These are phyloP conservation scores for Toxotes chatareus DNA, from an alignment of 2,113 vertebrate genomes.

Conservation along the genomic window DNA sequence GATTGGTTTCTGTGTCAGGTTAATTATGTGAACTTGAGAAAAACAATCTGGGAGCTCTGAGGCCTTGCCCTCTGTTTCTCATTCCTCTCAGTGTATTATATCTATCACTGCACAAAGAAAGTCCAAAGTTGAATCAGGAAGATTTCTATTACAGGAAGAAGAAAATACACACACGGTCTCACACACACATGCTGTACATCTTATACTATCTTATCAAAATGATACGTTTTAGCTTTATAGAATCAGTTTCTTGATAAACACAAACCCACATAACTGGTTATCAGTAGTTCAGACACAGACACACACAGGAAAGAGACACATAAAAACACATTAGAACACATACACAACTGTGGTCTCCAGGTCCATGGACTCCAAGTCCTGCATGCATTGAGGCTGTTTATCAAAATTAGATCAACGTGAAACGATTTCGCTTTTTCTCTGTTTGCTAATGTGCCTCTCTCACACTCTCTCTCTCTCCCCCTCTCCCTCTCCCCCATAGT, in stretches of 20 bases:
- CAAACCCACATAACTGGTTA: slow-evolving; percentile 21
- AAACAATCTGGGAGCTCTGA: background rate
- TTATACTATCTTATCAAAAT: slow-evolving; percentile 39
- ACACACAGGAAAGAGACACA: background rate
- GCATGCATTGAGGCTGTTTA: slow-evolving; percentile 56
- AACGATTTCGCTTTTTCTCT: slow-evolving; percentile 52
- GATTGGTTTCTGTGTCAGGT: slow-evolving; percentile 11
- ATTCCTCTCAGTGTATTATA: background rate
- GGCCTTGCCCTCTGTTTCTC: background rate
- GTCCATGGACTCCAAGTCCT: slow-evolving; percentile 35
- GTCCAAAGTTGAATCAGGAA: slow-evolving; percentile 21
- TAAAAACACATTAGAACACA: slow-evolving; percentile 8
- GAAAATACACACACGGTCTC: slow-evolving; percentile 20
- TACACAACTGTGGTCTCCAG: slow-evolving; percentile 1
- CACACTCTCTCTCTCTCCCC: background rate
- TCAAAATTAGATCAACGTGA: slow-evolving; percentile 69
- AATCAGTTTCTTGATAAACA: slow-evolving; percentile 53
- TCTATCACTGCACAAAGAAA: slow-evolving; percentile 7
- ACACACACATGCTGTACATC: slow-evolving; percentile 25
- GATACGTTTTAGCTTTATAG: slow-evolving; percentile 20
- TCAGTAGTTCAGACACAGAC: slow-evolving; percentile 24
- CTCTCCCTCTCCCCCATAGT: slow-evolving; percentile 13
- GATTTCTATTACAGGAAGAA: slow-evolving; percentile 18
- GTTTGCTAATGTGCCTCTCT: slow-evolving; percentile 40
- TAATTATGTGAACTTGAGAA: background rate